These are phyloP conservation scores for Cremastinae sp. DNA, from an alignment of 2,888 invertebrate genomes.

Conservation along the genomic window DNA sequence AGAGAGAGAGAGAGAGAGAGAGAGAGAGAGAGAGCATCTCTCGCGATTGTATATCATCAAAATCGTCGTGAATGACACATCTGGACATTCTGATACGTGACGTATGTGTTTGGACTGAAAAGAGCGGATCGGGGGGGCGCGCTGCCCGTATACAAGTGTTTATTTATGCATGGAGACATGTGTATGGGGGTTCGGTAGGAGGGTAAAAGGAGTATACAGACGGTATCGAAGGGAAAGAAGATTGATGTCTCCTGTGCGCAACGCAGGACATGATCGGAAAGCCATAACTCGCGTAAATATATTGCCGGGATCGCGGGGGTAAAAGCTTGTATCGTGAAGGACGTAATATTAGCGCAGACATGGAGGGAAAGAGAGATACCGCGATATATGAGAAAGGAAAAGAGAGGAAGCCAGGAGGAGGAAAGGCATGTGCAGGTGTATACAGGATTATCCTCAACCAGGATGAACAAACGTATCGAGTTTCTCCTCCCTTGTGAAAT, in stretches of 20 bases:
- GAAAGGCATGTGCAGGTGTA: slow-evolving; percentile 11
- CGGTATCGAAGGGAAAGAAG: slow-evolving; percentile 59
- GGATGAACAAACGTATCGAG: slow-evolving; percentile 20
- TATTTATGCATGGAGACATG: slow-evolving; percentile 12
- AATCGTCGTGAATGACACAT: slow-evolving; percentile 51
- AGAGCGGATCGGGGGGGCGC: slow-evolving; percentile 19
- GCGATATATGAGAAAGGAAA: neutral
- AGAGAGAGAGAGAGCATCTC: slow-evolving; percentile 11
- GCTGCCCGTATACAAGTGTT: slow-evolving; percentile 11
- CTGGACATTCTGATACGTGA: slow-evolving; percentile 50
- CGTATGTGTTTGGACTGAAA: slow-evolving; percentile 34
- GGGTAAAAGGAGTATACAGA: slow-evolving; percentile 14
- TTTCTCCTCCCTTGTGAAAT: neutral
- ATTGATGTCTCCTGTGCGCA: slow-evolving; percentile 65
- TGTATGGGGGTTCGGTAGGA: slow-evolving; percentile 18
- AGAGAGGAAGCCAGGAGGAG: slow-evolving; percentile 3
- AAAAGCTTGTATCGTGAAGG: slow-evolving; percentile 58
- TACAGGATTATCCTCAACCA: slow-evolving; percentile 46
- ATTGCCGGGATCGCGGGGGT: slow-evolving; percentile 63
- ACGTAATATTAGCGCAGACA: slow-evolving; percentile 39
- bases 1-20: neutral
- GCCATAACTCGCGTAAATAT: slow-evolving; percentile 68
- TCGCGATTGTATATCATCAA: slow-evolving; percentile 20
- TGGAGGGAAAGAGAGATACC: neutral
- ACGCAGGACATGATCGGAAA: slow-evolving; percentile 66